These are phyloP conservation scores for Phallusia fumigata DNA, from an alignment of 23 tunicate genomes.

Conservation along the genomic window DNA sequence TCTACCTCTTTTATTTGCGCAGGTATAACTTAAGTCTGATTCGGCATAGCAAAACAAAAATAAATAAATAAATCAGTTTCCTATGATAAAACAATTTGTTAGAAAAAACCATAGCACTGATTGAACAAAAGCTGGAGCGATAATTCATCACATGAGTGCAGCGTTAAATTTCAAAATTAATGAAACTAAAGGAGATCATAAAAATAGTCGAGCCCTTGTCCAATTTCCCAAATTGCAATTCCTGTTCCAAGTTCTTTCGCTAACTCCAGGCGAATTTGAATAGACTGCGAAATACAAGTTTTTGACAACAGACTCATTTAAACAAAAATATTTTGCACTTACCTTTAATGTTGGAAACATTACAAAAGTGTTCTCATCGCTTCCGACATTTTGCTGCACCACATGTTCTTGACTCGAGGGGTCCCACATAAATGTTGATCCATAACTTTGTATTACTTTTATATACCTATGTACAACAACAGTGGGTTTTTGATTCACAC, in stretches of 20 bases:
- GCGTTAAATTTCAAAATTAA: too few species aligned
- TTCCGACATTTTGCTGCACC: slow-evolving; percentile 21
- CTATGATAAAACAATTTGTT: too few species aligned
- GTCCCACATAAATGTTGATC: slow-evolving; percentile 58
- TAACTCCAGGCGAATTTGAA: slow-evolving; percentile 55
- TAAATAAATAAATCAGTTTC: too few species aligned
- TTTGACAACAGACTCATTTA: too few species aligned
- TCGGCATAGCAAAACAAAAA: too few species aligned
- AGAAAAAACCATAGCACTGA: too few species aligned
- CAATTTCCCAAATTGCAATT: slow-evolving; percentile 97
- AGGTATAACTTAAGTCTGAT: too few species aligned
- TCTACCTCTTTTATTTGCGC: too few species aligned
- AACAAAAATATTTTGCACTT: not conserved
- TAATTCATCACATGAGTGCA: too few species aligned
- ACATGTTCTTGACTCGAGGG: slow-evolving; percentile 47
- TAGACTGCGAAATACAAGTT: slow-evolving; percentile 72
- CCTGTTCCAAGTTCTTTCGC: slow-evolving; percentile 87
- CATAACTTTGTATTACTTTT: slow-evolving; percentile 33
- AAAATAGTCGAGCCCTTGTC: slow-evolving; percentile 98
- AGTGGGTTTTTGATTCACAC: too few species aligned
- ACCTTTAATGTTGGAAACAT: slow-evolving; percentile 80
- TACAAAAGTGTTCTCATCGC: slow-evolving; percentile 18
- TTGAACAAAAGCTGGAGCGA: too few species aligned
- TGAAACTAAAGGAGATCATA: slow-evolving; percentile 69
- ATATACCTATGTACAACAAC: slow-evolving; percentile 53